These are phyloP conservation scores for Eudyptes chrysolophus DNA, from an alignment of 2,113 vertebrate species.

Conservation along the genomic window DNA sequence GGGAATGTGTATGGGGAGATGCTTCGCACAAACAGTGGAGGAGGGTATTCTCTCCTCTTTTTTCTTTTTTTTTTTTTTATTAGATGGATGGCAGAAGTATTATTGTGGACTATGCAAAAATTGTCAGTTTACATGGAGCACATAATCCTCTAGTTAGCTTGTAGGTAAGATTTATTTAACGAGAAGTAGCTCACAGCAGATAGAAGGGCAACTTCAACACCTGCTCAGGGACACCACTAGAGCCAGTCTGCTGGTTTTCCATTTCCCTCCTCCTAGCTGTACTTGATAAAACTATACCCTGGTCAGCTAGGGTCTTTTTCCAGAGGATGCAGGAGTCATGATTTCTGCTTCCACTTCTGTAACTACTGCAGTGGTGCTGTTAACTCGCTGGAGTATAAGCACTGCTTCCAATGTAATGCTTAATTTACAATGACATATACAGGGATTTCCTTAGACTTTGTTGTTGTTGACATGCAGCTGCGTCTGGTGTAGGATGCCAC, in stretches of 20 bases:
- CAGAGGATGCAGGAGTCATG: background rate
- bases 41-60: background rate
- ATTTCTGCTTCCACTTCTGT: background rate
- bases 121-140: background rate
- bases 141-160: background rate
- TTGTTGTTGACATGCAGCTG: background rate
- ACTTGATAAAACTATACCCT: background rate
- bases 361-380: background rate
- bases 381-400: background rate
- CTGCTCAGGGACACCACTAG: background rate
- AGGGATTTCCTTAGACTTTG: background rate
- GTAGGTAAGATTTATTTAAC: background rate
- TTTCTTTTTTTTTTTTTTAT: accelerated
- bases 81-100: background rate
- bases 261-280: background rate
- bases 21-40: background rate
- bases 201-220: background rate
- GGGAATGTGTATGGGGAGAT: background rate
- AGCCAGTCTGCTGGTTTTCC: background rate
- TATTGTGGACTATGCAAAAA: background rate
- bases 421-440: background rate
- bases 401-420: background rate
- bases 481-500: background rate
- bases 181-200: background rate
- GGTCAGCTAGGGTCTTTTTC: background rate